phyloP scores from a whole-genome alignment of 2,113 vertebrate genomes.

The Hydrolagus affinis region DNA sequence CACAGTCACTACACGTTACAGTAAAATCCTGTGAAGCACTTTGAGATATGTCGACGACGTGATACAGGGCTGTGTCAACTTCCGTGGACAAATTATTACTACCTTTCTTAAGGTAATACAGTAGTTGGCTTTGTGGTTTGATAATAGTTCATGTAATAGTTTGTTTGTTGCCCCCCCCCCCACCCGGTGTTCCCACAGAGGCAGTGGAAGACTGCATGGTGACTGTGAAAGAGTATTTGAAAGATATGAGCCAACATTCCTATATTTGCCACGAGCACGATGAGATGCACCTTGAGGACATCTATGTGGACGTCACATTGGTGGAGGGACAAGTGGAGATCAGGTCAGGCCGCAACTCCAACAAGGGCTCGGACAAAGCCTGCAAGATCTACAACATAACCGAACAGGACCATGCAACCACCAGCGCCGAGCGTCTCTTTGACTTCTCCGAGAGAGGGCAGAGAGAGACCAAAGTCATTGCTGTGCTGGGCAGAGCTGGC shows the following conservation, averaged over 20 bases:
- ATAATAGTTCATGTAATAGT: too few relatives aligned
- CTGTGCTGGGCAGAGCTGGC: conserved; percentile 69
- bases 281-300: conserved; percentile 47
- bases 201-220: conserved; percentile 54
- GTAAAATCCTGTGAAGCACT: too few relatives aligned
- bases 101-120: too few relatives aligned
- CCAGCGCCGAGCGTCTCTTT: conserved; percentile 58
- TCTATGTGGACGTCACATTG: conserved; percentile 61
- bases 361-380: conserved; percentile 67
- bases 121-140: too few relatives aligned
- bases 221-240: conserved; percentile 51
- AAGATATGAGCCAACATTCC: conserved; percentile 42
- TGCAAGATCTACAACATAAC: conserved; percentile 54
- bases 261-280: conserved; percentile 35
- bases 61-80: too few relatives aligned
- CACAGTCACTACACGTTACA: too few relatives aligned
- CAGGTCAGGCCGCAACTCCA: conserved; percentile 51
- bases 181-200: conserved; percentile 55
- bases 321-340: conserved; percentile 52
- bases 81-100: too few relatives aligned
- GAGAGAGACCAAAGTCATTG: conserved; percentile 51
- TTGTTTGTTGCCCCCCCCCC: background rate
- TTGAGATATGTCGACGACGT: too few relatives aligned
- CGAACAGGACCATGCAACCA: conserved; percentile 47
- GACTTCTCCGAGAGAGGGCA: conserved; percentile 38